Evolutionary conservation across 1,140 invertebrate species (phyloP).

Genomic region (Macrotrachela quadricornifera): DNA sequence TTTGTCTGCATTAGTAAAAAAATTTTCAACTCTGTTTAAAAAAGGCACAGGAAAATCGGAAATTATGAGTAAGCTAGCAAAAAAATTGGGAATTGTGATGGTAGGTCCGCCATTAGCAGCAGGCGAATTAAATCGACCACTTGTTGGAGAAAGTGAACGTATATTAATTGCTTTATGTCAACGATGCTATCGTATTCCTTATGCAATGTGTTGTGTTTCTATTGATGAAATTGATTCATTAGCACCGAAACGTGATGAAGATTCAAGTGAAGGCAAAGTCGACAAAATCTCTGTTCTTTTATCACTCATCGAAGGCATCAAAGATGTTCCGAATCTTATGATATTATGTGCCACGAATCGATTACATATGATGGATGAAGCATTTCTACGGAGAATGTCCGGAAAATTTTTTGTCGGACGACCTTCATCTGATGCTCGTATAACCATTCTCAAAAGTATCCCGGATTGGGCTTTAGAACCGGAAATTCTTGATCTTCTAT

Average conservation of each 20-base stretch:
- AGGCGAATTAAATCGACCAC: neutral
- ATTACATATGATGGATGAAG: neutral
- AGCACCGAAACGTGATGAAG: neutral
- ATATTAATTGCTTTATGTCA: neutral
- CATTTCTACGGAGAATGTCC: neutral
- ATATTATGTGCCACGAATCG: neutral
- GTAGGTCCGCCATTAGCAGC: neutral
- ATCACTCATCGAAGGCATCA: neutral
- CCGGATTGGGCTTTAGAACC: no score
- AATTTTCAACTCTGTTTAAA: no score
- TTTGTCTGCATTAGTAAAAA: no score
- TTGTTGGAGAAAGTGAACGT: neutral
- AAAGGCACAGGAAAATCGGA: no score
- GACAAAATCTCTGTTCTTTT: neutral
- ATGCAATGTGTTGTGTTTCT: neutral
- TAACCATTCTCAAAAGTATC: no score
- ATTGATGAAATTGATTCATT: neutral
- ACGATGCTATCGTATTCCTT: neutral
- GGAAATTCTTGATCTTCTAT: neutral
- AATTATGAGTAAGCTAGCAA: no score
- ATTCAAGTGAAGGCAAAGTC: neutral
- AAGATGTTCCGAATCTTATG: neutral
- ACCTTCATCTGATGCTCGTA: no score
- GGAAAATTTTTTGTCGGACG: neutral
- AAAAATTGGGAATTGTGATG: no score